phyloP scores from a whole-genome alignment of 2,888 invertebrate species.

The Eulithis prunata region DNA sequence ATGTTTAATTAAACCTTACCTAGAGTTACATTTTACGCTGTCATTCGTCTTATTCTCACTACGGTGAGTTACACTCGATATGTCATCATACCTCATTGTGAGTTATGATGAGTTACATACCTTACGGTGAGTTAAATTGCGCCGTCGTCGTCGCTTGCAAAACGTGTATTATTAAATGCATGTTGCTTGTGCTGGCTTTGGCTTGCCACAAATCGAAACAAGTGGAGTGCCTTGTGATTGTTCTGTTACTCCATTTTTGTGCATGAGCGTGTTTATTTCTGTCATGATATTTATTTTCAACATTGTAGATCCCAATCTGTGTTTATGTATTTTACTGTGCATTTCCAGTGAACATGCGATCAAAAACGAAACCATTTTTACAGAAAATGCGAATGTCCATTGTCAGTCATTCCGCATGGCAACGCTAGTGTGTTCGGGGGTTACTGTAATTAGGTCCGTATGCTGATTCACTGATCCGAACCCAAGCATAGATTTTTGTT shows the following conservation, averaged over 20 bases:
- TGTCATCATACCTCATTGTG: no score
- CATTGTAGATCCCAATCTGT: neutral
- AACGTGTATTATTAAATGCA: neutral
- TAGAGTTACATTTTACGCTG: no score
- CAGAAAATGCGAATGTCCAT: neutral
- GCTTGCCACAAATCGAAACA: no score
- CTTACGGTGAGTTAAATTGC: no score
- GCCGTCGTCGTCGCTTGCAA: no score
- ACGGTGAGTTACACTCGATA: no score
- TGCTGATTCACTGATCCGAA: no score
- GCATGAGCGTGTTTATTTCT: neutral
- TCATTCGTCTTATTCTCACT: no score
- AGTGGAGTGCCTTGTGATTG: neutral
- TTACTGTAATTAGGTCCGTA: conserved; percentile 1
- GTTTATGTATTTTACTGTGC: neutral
- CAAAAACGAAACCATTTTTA: neutral
- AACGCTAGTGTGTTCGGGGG: conserved; percentile 20
- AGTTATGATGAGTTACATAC: no score
- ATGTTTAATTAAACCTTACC: no score
- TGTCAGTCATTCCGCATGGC: conserved; percentile 5
- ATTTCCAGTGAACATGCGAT: conserved; percentile 1
- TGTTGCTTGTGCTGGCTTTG: neutral
- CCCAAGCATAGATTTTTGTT: no score
- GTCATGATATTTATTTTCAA: neutral
- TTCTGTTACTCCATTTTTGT: neutral